Percentiles rank a stretch among this genome's conserved stretches.
Conservation (phyloP, 2,888 invertebrate species). For the Nomada fucata region DNA sequence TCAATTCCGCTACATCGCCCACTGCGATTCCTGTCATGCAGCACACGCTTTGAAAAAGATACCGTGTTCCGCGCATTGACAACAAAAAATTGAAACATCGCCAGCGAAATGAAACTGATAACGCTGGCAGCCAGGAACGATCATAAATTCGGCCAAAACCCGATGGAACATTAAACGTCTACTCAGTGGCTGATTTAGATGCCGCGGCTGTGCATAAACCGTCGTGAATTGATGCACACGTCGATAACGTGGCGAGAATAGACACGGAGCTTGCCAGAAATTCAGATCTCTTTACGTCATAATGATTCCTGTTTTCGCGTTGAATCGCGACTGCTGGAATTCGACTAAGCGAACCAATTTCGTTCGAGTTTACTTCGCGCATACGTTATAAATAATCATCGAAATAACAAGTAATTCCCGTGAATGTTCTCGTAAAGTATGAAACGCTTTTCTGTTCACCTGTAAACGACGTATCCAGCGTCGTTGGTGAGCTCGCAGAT, state of each 20-base stretch:
- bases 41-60: not conserved
- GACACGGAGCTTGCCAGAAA: conserved; percentile 48
- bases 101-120: conserved; percentile 26
- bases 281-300: conserved; percentile 33
- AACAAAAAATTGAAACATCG: conserved; percentile 16
- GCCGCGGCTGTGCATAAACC: conserved; percentile 32
- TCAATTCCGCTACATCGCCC: conserved; percentile 5
- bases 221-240: conserved; percentile 35
- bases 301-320: conserved; percentile 22
- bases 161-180: conserved; percentile 49
- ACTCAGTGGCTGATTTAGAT: conserved; percentile 52
- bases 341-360: conserved; percentile 18
- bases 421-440: not conserved
- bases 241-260: conserved; percentile 54
- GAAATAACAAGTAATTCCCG: too few species aligned
- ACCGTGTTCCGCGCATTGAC: not conserved
- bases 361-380: too few species aligned
- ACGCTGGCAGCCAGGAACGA: conserved; percentile 1
- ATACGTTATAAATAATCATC: too few species aligned
- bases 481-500: conserved; percentile 97
- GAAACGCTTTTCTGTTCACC: conserved; percentile 66
- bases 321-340: not conserved
- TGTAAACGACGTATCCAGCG: conserved; percentile 97
- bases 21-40: not conserved
- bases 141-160: conserved; percentile 28